These are phyloP conservation scores for Sander lucioperca DNA, from an alignment of 2,113 vertebrate species.

Conservation along the genomic window DNA sequence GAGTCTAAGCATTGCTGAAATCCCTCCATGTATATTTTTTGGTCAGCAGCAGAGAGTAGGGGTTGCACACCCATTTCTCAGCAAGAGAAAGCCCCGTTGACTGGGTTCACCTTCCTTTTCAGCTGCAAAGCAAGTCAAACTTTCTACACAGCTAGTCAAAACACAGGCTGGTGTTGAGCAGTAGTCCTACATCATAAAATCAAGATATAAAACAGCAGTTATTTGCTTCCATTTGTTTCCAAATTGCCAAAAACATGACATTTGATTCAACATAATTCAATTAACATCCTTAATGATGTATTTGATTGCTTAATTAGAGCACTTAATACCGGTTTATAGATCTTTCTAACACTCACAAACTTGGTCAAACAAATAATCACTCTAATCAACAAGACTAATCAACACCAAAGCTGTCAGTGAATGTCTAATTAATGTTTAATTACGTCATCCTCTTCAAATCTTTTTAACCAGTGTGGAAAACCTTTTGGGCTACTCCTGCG, in stretches of 20 bases:
- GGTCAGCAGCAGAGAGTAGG: background rate
- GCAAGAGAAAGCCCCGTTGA: background rate
- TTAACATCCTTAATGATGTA: background rate
- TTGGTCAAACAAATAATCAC: background rate
- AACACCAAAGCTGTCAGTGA: background rate
- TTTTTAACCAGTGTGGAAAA: constrained; percentile 88
- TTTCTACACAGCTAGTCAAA: constrained; percentile 28
- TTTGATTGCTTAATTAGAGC: background rate
- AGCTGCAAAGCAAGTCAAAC: no score
- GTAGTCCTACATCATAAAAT: background rate
- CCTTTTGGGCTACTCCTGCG: constrained; percentile 83
- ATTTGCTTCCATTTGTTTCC: background rate
- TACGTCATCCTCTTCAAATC: constrained; percentile 67
- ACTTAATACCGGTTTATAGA: background rate
- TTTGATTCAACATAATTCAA: background rate
- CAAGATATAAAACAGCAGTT: rapidly evolving
- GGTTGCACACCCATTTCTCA: background rate
- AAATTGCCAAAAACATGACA: background rate
- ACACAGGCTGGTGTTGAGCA: no score
- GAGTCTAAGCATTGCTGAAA: constrained; percentile 3
- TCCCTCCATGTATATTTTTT: background rate
- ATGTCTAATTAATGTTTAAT: constrained; percentile 56
- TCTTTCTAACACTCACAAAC: background rate
- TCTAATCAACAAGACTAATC: constrained; percentile 40
- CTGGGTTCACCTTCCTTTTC: constrained; percentile 22